phyloP scores from a whole-genome alignment of 2,888 invertebrate genomes.

The Lycaena phlaeas region DNA sequence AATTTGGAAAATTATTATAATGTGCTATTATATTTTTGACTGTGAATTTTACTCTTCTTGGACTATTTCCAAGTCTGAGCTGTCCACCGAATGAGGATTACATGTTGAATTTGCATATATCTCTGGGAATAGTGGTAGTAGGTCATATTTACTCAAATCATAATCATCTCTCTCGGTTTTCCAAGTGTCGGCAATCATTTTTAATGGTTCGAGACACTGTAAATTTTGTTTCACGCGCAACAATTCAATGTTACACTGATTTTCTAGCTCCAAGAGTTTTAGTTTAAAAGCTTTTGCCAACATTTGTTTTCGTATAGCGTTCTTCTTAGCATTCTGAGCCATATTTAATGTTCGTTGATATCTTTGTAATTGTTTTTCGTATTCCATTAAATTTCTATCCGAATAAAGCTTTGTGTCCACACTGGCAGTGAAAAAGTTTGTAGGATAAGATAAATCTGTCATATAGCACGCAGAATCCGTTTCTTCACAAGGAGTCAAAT shows the following conservation, averaged over 20 bases:
- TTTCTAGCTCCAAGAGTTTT: conserved; percentile 60
- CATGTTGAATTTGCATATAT: conserved; percentile 24
- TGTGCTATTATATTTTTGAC: background rate
- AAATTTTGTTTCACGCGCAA: conserved; percentile 58
- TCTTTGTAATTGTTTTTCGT: conserved; percentile 58
- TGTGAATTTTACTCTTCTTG: background rate
- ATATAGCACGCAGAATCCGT: conserved; percentile 20
- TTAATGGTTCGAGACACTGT: conserved; percentile 57
- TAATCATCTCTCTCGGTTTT: conserved; percentile 34
- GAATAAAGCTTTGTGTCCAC: conserved; percentile 46
- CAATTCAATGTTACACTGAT: conserved; percentile 61
- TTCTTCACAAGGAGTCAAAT: conserved; percentile 17
- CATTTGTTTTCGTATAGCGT: conserved; percentile 61
- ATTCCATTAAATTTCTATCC: conserved; percentile 54
- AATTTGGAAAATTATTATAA: background rate
- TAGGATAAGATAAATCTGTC: conserved; percentile 19
- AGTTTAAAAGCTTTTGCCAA: conserved; percentile 56
- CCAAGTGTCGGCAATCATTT: conserved; percentile 56
- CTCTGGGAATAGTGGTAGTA: conserved; percentile 50
- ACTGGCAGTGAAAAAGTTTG: conserved; percentile 34
- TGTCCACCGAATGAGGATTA: background rate
- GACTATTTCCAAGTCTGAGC: background rate
- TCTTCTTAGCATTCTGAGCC: conserved; percentile 61
- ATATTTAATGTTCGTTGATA: conserved; percentile 58
- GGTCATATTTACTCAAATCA: conserved; percentile 42